phyloP scores from a whole-genome alignment of 1,140 invertebrate genomes.

The Forficula auricularia region DNA sequence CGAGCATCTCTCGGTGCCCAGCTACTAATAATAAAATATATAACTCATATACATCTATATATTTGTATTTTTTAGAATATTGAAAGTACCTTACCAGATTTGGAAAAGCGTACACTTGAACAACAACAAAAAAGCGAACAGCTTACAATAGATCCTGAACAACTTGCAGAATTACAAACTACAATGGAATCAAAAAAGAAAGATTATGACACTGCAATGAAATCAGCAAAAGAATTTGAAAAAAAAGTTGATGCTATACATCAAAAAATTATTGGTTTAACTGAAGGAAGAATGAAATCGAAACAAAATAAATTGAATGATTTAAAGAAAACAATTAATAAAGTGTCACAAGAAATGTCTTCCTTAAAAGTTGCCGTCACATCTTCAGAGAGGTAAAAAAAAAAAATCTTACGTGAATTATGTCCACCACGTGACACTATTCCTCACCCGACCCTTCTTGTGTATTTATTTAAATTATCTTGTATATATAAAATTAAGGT shows the following conservation, averaged over 20 bases:
- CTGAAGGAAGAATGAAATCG: constrained; percentile 46
- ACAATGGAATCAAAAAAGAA: constrained; percentile 30
- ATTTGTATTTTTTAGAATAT: constrained; percentile 22
- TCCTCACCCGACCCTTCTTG: too few relatives aligned
- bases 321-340: constrained; percentile 46
- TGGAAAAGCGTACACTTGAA: constrained; percentile 43
- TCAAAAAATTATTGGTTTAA: constrained; percentile 56
- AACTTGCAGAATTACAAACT: constrained; percentile 37
- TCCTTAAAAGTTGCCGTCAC: constrained; percentile 64
- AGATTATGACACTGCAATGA: constrained; percentile 39
- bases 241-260: constrained; percentile 41
- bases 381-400: constrained; percentile 53
- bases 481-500: too few relatives aligned
- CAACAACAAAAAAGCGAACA: constrained; percentile 49
- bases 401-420: too few relatives aligned
- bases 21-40: too few relatives aligned
- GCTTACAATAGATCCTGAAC: constrained; percentile 42
- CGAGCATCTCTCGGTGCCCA: too few relatives aligned
- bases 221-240: constrained; percentile 38
- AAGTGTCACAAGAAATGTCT: constrained; percentile 49
- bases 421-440: too few relatives aligned
- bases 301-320: constrained; percentile 53
- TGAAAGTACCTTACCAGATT: constrained; percentile 30
- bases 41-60: too few relatives aligned
- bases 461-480: too few relatives aligned